A percentile compares a stretch with the other conserved stretches of the same genome.
Evolutionary conservation across 2,888 invertebrate species (phyloP).

Genomic region (Drosophila anomalata): DNA sequence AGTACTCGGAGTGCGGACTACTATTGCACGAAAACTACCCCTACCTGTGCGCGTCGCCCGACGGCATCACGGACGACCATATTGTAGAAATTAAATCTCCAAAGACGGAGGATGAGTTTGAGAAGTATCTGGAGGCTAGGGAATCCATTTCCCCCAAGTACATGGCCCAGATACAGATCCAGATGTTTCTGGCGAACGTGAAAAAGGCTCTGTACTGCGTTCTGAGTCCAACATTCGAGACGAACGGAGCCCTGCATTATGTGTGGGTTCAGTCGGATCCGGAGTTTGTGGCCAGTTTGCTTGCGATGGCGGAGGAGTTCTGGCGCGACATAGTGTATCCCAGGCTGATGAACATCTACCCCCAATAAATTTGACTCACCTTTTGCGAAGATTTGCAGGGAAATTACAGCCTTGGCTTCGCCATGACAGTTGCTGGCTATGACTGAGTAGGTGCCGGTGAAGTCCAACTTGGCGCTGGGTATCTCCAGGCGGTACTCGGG

Average conservation of each 20-base stretch:
- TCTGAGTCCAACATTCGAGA: conserved; percentile 83
- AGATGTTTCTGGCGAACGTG: conserved; percentile 83
- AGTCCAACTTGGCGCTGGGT: conserved; percentile 93
- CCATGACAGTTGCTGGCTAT: conserved; percentile 93
- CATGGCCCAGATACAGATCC: conserved; percentile 83
- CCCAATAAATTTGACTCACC: conserved; percentile 84
- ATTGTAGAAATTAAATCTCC: conserved; percentile 83
- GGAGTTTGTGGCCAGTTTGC: conserved; percentile 80
- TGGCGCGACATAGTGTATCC: conserved; percentile 82
- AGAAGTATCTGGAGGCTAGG: conserved; percentile 82
- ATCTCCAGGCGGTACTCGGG: conserved; percentile 93
- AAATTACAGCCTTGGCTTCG: conserved; percentile 93
- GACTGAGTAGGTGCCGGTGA: conserved; percentile 94
- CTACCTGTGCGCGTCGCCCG: conserved; percentile 82
- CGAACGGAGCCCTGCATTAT: conserved; percentile 82
- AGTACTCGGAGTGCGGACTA: conserved; percentile 81
- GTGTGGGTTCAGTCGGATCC: conserved; percentile 83
- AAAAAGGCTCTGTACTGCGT: conserved; percentile 83
- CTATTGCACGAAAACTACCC: conserved; percentile 81
- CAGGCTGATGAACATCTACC: conserved; percentile 78
- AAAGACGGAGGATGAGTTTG: conserved; percentile 84
- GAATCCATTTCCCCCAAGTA: conserved; percentile 83
- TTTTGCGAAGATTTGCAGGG: conserved; percentile 93
- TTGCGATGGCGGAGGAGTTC: conserved; percentile 82
- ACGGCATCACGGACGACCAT: conserved; percentile 83